A percentile compares a stretch with the other conserved stretches of the same genome.
Evolutionary conservation across 2,888 invertebrate genomes (phyloP).

Genomic region (Polylopha cassiicola): DNA sequence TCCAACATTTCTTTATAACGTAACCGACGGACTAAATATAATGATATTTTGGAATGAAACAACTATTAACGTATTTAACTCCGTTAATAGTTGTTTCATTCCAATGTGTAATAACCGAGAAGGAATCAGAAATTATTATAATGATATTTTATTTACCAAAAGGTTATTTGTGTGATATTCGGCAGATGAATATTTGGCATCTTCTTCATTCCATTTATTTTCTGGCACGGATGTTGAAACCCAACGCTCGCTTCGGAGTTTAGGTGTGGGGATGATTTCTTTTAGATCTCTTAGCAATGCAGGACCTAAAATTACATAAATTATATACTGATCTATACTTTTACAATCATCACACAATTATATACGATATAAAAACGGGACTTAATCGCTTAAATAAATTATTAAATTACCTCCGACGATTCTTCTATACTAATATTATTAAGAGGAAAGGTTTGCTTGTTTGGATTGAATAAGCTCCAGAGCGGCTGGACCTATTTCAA

Average conservation of each 20-base stretch:
- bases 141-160: constrained; percentile 60
- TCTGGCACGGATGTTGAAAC: constrained; percentile 87
- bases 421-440: too few relatives aligned
- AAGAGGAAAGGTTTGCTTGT: too few relatives aligned
- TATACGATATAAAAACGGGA: too few relatives aligned
- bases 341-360: too few relatives aligned
- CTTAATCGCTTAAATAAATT: too few relatives aligned
- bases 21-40: constrained; percentile 6
- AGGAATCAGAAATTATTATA: neutral
- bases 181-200: constrained; percentile 79
- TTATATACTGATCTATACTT: too few relatives aligned
- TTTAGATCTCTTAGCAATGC: constrained; percentile 75
- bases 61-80: too few relatives aligned
- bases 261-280: constrained; percentile 79
- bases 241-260: constrained; percentile 84
- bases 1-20: neutral
- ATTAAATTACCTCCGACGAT: too few relatives aligned
- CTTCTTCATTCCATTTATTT: constrained; percentile 72
- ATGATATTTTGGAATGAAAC: constrained; percentile 10
- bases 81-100: too few relatives aligned
- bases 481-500: too few relatives aligned
- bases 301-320: constrained; percentile 35
- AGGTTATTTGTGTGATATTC: constrained; percentile 91
- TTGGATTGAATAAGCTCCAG: too few relatives aligned
- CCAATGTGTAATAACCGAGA: too few relatives aligned